Evolutionary conservation across 2,888 invertebrate species (phyloP), one percentile per base, ranked within the genome.

Genomic region (Anthrax anthrax): DNA sequence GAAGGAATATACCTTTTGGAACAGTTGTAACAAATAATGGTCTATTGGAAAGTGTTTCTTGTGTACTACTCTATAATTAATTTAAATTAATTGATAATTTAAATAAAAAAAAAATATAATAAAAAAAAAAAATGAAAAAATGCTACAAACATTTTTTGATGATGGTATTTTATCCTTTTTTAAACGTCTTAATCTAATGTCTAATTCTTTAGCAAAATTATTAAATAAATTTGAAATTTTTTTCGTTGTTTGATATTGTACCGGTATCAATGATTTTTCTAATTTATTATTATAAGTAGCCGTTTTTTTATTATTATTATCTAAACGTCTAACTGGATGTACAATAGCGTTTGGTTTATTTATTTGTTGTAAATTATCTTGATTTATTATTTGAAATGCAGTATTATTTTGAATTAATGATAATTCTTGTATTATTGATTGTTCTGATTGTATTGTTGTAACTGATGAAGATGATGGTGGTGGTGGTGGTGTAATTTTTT

Each of bases 1-100:
- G 78, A 52, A 87, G 67, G 61, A 87, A 88, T 57, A 80, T 77
- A 3, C 88, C 88, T 44, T 76, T 77, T 56, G 80, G 82, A 39
- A 88, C 88, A 0, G 86, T 86, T 12, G 85, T 86, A 52, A 87
- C 78, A 60, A 88, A 88, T 12, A 84, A 76, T 48, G 77, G 78
- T 49, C 72, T 67, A 42, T 67, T 69, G 46, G 57, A 52, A 43
- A 55, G 45, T 46, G 51, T 46, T 36, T 59, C 58, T 27, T 58
- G 56, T 47, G 53, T 57, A 48, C 57, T 58, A 37, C 55, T 58
- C 59, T 63, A 57, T 64, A 49, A 51, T 12, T 12, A 27, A 27
- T 27, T 5, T 27, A 19, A 1, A 18, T 18, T 18, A 38, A 17
- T 18, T 3, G 12, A 5, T 12, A 38, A 38, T 12, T 38, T 18